Base-by-base conservation (phyloP, 2,113 vertebrate species). In the Onychorhynchus coronatus region DNA sequence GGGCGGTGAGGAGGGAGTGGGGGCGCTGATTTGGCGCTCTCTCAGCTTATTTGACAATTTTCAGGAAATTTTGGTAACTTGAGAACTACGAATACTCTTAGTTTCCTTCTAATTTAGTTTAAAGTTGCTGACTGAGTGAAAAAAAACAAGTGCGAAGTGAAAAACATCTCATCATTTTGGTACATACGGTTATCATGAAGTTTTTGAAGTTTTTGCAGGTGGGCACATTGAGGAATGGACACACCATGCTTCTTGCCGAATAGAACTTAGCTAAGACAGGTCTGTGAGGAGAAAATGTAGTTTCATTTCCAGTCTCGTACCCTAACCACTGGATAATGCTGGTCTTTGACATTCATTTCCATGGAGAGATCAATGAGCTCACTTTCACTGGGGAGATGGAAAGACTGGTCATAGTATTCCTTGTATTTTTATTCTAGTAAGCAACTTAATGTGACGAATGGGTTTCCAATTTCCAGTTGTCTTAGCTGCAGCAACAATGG, bases 391-490 rank as follows among this genome's bases (percentile, higher is more conserved):
- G 14, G 67, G 47, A 83, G 18, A 31, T 66, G n/a, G 81, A 58
- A 95, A 83, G 46, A 47, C 12, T 73, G 46, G 58, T 31, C 68
- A 76, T 33, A 66, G 78, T 14, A 50, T 88, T 83, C 46, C 59
- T 75, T 52, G 56, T 65, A 52, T 77, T 93, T 95, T 92, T 35
- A 59, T 68, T 85, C 91, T 88, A 91, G 81, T n/a, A 76, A 89
- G 66, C n/a, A 58, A 82, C 81, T 88, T 80, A 74, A 93, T 65
- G 47, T 92, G 91, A 95, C 1, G 5, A 96, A 94, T 93, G 62
- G 27, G 16, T 91, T 97, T 94, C 78, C 59, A 88, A 55, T 91
- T 93, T 94, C 75, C 78, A 85, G 55, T 93, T 91, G 71, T 95
- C 89, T 91, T 82, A 85, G 91, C 33, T 70, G 71, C 58, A 52